phyloP scores from a whole-genome alignment of 2,888 invertebrate species.

The Myathropa florea region DNA sequence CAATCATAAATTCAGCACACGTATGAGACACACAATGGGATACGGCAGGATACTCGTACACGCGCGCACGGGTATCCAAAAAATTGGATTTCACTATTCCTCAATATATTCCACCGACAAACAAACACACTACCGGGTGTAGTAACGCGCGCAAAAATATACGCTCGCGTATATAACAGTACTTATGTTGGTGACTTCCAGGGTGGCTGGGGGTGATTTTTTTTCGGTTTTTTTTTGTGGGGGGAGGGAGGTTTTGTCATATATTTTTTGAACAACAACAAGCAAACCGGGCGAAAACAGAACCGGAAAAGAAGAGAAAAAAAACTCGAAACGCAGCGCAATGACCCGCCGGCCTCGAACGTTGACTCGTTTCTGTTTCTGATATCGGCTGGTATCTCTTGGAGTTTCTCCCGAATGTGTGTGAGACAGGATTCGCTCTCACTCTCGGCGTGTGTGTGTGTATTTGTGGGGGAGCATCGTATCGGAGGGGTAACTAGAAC shows the following conservation, averaged over 20 bases:
- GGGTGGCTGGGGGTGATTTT: not conserved
- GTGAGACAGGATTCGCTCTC: conserved; percentile 15
- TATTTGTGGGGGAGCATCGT: not conserved
- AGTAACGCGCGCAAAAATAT: conserved; percentile 55
- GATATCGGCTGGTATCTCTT: conserved; percentile 20
- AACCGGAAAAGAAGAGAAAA: conserved; percentile 62
- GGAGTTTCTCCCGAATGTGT: conserved; percentile 36
- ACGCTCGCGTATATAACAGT: conserved; percentile 16
- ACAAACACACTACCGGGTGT: not conserved
- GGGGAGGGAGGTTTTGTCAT: not conserved
- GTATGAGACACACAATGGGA: not conserved
- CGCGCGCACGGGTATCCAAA: not conserved
- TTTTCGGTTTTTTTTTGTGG: conserved; percentile 19
- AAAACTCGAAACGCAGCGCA: conserved; percentile 70
- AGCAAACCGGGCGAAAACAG: conserved; percentile 63
- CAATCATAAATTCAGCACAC: not conserved
- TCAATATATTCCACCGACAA: not conserved
- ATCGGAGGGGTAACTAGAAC: conserved; percentile 30
- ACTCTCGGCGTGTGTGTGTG: conserved; percentile 9
- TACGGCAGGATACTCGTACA: not conserved
- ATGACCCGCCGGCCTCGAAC: conserved; percentile 74
- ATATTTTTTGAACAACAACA: conserved; percentile 45
- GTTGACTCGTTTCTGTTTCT: conserved; percentile 73
- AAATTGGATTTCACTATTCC: not conserved
- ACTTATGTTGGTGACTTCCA: not conserved